A percentile compares a stretch with the other conserved stretches of the same genome.
These are phyloP conservation scores for Phalacrocorax brasilianus DNA, from an alignment of 2,113 vertebrate genomes.

Conservation along the genomic window DNA sequence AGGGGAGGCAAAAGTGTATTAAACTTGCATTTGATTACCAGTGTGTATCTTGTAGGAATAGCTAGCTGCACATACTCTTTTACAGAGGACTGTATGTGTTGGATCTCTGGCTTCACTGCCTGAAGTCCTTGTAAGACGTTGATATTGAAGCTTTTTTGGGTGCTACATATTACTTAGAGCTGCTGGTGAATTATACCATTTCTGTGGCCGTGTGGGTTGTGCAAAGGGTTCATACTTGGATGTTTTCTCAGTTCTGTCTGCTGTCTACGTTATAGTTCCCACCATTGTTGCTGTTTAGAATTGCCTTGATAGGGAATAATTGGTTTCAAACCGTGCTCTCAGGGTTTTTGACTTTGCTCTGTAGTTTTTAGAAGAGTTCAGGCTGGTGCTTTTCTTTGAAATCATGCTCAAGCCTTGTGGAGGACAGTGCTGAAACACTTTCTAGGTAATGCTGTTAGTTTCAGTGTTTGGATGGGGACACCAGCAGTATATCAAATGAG, in stretches of 20 bases:
- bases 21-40: background rate
- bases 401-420: background rate
- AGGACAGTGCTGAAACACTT: background rate
- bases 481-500: background rate
- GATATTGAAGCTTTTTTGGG: background rate
- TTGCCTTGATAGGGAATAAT: background rate
- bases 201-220: background rate
- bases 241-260: background rate
- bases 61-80: background rate
- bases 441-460: background rate
- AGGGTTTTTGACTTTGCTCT: background rate
- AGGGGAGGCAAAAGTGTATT: background rate
- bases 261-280: background rate
- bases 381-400: background rate
- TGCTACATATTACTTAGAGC: background rate
- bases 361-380: background rate
- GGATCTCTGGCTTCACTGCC: background rate
- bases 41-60: background rate
- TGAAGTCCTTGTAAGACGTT: background rate
- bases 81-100: background rate
- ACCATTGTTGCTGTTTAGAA: background rate
- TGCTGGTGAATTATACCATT: background rate
- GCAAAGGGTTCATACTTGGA: background rate
- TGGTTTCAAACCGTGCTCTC: background rate
- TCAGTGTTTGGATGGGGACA: background rate